Base-by-base conservation (phyloP, 2,888 invertebrate genomes). In the Nephrocerus scutellatus region DNA sequence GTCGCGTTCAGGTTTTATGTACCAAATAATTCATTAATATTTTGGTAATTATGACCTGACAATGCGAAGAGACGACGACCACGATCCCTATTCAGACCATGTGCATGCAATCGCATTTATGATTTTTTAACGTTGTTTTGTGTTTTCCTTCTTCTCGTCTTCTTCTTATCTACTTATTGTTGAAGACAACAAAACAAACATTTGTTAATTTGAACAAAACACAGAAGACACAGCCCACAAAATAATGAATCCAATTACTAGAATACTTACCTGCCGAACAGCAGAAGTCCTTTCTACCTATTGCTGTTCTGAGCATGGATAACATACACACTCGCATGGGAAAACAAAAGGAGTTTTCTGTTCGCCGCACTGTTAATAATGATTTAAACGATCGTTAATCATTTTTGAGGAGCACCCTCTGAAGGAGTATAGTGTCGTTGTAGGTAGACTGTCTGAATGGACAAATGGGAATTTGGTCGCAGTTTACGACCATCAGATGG, bases 1-100 rank as follows among this genome's bases (percentile, higher is more conserved):
- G n/a, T n/a, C n/a, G n/a, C n/a, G n/a, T n/a, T n/a, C n/a, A n/a
- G n/a, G n/a, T n/a, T n/a, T n/a, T n/a, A n/a, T n/a, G n/a, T n/a
- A n/a, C 64, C 63, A 56, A 59, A 59, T 63, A 62, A 62, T 63
- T 64, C 63, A 62, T 62, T 64, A 64, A 62, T 63, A 62, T 62
- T 62, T 61, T 44, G 55, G 55, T 61, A 59, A 61, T 61, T 62
- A 57, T 61, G 60, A 59, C 48, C 50, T 49, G 59, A 53, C 48
- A 56, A 55, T 32, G 25, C 22, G n/a, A 21, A 5, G 15, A 15
- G n/a, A n/a, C n/a, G n/a, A n/a, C n/a, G n/a, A n/a, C n/a, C n/a
- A n/a, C n/a, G n/a, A n/a, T n/a, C n/a, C n/a, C n/a, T n/a, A n/a
- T n/a, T n/a, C n/a, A n/a, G n/a, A n/a, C n/a, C n/a, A n/a, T n/a